A percentile compares a stretch with the other conserved stretches of the same genome.
Conservation (phyloP, 1,140 invertebrate species). For the Ostrea edulis region DNA sequence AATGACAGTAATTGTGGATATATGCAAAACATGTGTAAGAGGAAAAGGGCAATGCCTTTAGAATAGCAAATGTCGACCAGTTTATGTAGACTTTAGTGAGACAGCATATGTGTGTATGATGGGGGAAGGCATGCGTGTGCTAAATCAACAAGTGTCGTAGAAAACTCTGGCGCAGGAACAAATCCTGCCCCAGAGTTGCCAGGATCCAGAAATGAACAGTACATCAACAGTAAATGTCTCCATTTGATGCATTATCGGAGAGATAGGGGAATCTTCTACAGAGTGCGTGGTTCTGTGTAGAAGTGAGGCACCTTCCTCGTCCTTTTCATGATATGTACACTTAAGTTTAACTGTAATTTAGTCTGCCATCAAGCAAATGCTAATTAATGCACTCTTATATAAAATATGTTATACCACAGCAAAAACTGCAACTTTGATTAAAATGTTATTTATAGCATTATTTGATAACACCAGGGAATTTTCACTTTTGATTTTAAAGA, state of each 20-base stretch:
- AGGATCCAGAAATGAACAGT: conserved; percentile 23
- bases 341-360: not conserved
- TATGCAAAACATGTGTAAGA: not conserved
- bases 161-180: conserved; percentile 5
- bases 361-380: too few species aligned
- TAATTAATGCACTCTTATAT: too few species aligned
- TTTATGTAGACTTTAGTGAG: not conserved
- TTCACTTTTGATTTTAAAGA: too few species aligned
- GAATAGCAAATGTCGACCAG: not conserved
- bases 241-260: not conserved
- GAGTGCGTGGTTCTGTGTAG: not conserved
- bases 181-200: not conserved
- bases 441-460: too few species aligned
- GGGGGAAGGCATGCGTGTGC: not conserved
- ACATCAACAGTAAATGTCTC: conserved; percentile 17
- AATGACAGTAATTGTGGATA: not conserved
- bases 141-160: conserved; percentile 15
- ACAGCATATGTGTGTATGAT: not conserved
- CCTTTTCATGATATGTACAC: not conserved
- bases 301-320: not conserved
- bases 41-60: not conserved
- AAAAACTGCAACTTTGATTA: too few species aligned
- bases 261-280: not conserved
- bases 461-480: too few species aligned
- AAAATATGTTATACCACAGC: too few species aligned